phyloP scores from a whole-genome alignment of 2,113 vertebrate genomes.

The Phyllostomus hastatus region DNA sequence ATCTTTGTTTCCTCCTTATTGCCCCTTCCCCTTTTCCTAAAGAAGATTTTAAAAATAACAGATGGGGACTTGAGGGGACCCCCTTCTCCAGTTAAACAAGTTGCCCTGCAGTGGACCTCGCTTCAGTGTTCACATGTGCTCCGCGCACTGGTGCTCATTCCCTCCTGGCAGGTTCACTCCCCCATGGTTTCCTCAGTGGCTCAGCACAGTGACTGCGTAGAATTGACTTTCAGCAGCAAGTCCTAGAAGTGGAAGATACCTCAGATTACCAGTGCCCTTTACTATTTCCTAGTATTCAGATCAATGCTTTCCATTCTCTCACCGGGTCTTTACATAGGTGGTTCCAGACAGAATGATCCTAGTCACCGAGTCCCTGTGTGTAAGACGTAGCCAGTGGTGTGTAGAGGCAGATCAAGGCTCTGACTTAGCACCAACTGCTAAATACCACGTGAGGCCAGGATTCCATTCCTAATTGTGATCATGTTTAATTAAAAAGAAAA shows the following conservation, averaged over 20 bases:
- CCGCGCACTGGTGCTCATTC: conserved; percentile 85
- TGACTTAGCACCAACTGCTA: conserved; percentile 66
- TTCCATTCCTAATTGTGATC: conserved; percentile 75
- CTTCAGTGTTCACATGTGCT: conserved; percentile 83
- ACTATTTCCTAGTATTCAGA: conserved; percentile 79
- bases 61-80: conserved; percentile 39
- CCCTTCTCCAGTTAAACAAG: conserved; percentile 27
- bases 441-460: conserved; percentile 72
- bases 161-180: conserved; percentile 79
- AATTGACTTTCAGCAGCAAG: conserved; percentile 78
- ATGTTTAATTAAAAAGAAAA: conserved; percentile 62
- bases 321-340: conserved; percentile 75
- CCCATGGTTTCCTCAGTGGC: conserved; percentile 77
- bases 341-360: conserved; percentile 59
- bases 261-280: conserved; percentile 84
- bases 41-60: conserved; percentile 61
- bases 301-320: conserved; percentile 78
- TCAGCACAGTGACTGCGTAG: conserved; percentile 82
- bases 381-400: conserved; percentile 63
- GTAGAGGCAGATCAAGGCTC: conserved; percentile 64
- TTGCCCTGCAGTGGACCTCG: conserved; percentile 78
- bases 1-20: conserved; percentile 75
- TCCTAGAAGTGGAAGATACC: conserved; percentile 84
- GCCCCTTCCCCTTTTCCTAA: conserved; percentile 70
- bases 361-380: conserved; percentile 23